These are phyloP conservation scores for Toxotes jaculatrix DNA, from an alignment of 2,113 vertebrate species.

Conservation along the genomic window DNA sequence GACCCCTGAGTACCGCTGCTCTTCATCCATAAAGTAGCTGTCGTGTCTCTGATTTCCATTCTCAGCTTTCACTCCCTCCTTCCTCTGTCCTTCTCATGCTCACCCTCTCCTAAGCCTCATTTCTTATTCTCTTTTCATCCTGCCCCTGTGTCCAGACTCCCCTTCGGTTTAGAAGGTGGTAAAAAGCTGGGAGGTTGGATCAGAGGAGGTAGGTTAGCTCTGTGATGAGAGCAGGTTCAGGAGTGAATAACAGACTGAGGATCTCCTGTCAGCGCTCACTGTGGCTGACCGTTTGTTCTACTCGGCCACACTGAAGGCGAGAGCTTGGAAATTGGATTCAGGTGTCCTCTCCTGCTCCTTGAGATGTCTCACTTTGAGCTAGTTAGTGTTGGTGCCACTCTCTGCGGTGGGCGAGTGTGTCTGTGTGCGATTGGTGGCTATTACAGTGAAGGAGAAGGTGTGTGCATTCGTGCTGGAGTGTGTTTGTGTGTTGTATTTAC, in stretches of 20 bases:
- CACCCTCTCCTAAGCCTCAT: not conserved
- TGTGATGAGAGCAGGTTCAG: conserved; percentile 49
- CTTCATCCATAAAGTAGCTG: conserved; percentile 33
- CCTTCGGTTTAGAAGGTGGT: not conserved
- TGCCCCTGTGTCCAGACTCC: not conserved
- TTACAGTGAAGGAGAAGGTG: conserved; percentile 36
- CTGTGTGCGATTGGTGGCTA: conserved; percentile 25
- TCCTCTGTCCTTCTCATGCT: conserved; percentile 8
- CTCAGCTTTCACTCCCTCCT: conserved; percentile 30
- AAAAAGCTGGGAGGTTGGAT: conserved; percentile 27
- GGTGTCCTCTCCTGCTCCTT: conserved; percentile 28
- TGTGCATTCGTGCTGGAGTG: conserved; percentile 6
- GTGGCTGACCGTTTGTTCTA: conserved; percentile 5
- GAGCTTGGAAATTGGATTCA: conserved; percentile 49
- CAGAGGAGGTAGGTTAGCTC: not conserved
- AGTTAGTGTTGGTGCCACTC: conserved; percentile 29
- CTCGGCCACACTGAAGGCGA: not conserved
- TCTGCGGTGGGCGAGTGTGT: conserved; percentile 20
- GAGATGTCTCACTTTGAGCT: conserved; percentile 52
- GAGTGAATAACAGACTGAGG: conserved; percentile 22
- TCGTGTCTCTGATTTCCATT: conserved; percentile 39
- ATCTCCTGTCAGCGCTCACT: conserved; percentile 25
- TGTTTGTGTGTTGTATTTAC: conserved; percentile 40
- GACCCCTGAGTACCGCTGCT: not conserved
- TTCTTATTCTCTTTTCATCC: conserved; percentile 17